Evolutionary conservation across 2,888 invertebrate genomes (phyloP).

Genomic region (Agrilus cyanescens): DNA sequence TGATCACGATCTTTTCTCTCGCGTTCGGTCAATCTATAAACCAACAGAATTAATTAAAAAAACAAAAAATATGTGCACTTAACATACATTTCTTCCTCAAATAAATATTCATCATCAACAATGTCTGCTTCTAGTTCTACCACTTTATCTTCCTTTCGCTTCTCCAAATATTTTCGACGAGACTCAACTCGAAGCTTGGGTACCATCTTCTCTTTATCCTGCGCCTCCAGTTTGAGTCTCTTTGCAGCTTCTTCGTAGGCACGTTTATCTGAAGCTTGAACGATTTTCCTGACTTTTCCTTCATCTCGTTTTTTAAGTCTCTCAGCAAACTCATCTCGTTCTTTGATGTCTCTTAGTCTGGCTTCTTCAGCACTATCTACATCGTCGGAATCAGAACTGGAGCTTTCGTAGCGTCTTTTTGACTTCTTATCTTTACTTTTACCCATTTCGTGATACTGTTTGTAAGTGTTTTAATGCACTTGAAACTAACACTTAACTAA

Average conservation of each 20-base stretch:
- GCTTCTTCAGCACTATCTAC: conserved; percentile 69
- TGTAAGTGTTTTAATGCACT: too few species aligned
- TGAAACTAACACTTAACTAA: too few species aligned
- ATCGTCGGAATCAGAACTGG: conserved; percentile 44
- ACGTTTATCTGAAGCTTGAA: conserved; percentile 51
- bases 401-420: conserved; percentile 36
- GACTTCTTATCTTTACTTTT: conserved; percentile 30
- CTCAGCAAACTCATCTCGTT: conserved; percentile 88
- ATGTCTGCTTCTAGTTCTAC: conserved; percentile 91
- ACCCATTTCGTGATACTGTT: too few species aligned
- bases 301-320: conserved; percentile 84
- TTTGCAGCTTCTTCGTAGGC: conserved; percentile 83
- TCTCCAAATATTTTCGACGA: conserved; percentile 85
- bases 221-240: conserved; percentile 74
- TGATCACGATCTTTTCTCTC: conserved; percentile 79
- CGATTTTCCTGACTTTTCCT: conserved; percentile 71
- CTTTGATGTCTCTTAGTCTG: conserved; percentile 72
- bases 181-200: conserved; percentile 85
- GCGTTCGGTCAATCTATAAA: conserved; percentile 65
- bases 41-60: neutral
- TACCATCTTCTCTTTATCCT: conserved; percentile 74
- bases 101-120: conserved; percentile 90
- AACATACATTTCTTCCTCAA: conserved; percentile 74
- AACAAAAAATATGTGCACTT: conserved; percentile 2
- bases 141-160: conserved; percentile 92